Evolutionary conservation across 2,888 invertebrate genomes (phyloP), one percentile per base, ranked within the genome.

Genomic region (Drosophila sordidapex): DNA sequence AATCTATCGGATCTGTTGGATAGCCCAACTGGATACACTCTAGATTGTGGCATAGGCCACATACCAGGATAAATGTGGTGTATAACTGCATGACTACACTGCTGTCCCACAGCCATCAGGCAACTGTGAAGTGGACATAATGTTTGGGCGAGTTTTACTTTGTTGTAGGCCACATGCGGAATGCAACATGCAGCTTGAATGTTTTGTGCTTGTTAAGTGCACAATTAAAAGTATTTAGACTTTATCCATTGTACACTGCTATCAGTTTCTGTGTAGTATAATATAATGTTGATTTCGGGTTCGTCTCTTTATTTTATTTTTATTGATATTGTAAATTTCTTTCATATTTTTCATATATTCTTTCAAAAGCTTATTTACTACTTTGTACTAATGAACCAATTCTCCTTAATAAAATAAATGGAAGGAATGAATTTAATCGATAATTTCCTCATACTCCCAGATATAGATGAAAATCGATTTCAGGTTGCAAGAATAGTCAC

Each of bases 111-210:
- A 58, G 70, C 15, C 60, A 62, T 70, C 63, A 38, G 27, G 43
- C 54, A 56, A 87, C 85, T 87, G 72, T 70, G 46, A 1, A 11
- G 10, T 1, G 11, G 10, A 11, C 31, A 2, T 0, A 2, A 0
- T 6, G 11, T 36, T 33, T 21, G 36, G 36, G 35, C 58, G 6
- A 29, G 27, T 25, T 51, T 53, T 66, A 43, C 40, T 21, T 21
- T 36, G 8, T 11, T 27, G 10, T 51, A 0, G 31, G 31, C 8
- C 8, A 1, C 21, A 8, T 21, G 8, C 0, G 8, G 21, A 31
- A 21, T 15, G 33, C 33, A 31, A 31, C 51, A 51, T 51, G 51
- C 51, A 51, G 29, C 13, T 29, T 31, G 31, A 29, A 31, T 31
- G 11, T 51, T 51, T 51, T 51, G 51, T 31, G 49, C 29, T 5